These are phyloP conservation scores for Hermaeophaga mercurialis DNA, from an alignment of 2,888 invertebrate species.

Conservation along the genomic window DNA sequence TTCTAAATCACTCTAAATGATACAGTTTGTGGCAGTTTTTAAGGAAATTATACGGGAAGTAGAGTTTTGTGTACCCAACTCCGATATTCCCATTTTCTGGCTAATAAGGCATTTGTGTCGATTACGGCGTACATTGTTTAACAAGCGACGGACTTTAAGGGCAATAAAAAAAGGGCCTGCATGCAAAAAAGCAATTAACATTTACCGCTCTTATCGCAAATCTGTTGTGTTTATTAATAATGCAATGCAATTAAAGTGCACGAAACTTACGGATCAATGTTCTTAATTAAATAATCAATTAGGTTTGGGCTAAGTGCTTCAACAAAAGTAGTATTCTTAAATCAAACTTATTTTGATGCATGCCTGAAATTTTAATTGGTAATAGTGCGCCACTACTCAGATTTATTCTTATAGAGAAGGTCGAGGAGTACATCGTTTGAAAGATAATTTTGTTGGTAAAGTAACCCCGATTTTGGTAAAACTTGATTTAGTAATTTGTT, in stretches of 20 bases:
- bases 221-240: constrained; percentile 60
- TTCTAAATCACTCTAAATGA: not conserved
- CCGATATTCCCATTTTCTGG: constrained; percentile 9
- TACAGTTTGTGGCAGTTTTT: not conserved
- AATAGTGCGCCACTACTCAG: too few relatives aligned
- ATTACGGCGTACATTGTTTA: constrained; percentile 49
- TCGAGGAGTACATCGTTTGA: too few relatives aligned
- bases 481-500: too few relatives aligned
- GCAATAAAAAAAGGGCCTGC: constrained; percentile 49
- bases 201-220: constrained; percentile 58
- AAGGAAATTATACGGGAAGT: constrained; percentile 11
- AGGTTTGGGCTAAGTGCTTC: too few relatives aligned
- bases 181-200: constrained; percentile 60
- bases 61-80: constrained; percentile 7
- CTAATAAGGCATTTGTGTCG: constrained; percentile 39
- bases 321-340: too few relatives aligned
- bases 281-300: constrained; percentile 58
- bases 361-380: too few relatives aligned
- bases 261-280: constrained; percentile 55
- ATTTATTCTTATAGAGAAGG: too few relatives aligned
- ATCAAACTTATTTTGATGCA: too few relatives aligned
- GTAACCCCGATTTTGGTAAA: too few relatives aligned
- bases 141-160: constrained; percentile 51
- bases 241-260: constrained; percentile 58
- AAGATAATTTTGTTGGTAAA: too few relatives aligned